Conservation (phyloP, 2,113 vertebrate genomes). For the Gasterosteus nipponicus region DNA sequence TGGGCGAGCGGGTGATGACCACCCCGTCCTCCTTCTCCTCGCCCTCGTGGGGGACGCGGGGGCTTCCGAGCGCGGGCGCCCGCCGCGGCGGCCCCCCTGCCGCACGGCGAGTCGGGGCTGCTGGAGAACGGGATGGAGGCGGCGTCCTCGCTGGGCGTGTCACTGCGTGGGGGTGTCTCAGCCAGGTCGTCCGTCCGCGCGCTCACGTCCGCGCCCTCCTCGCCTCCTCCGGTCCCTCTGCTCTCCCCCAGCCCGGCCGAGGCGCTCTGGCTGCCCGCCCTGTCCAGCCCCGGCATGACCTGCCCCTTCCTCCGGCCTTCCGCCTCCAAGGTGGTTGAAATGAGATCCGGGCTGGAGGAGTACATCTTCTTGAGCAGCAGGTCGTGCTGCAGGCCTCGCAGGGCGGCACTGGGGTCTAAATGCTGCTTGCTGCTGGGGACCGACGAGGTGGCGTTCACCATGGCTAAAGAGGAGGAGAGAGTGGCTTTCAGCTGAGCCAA, state of each 20-base stretch:
- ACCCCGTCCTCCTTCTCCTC: slow-evolving; percentile 83
- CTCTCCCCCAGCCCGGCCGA: slow-evolving; percentile 76
- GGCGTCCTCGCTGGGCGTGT: slow-evolving; percentile 86
- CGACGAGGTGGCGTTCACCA: slow-evolving; percentile 65
- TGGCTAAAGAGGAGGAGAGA: slow-evolving; percentile 77
- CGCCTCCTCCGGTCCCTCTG: slow-evolving; percentile 36
- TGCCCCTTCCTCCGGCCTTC: slow-evolving; percentile 76
- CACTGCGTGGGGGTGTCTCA: slow-evolving; percentile 82
- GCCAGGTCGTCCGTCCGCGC: slow-evolving; percentile 67
- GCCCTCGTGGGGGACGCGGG: slow-evolving; percentile 74
- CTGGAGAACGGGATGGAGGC: slow-evolving; percentile 88
- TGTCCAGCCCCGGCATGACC: slow-evolving; percentile 63
- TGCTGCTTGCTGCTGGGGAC: slow-evolving; percentile 75
- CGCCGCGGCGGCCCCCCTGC: slow-evolving; percentile 77
- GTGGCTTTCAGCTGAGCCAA: slow-evolving; percentile 85
- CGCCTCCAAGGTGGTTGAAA: slow-evolving; percentile 87
- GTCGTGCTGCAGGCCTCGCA: slow-evolving; percentile 87
- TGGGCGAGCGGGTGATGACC: slow-evolving; percentile 77
- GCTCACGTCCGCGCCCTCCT: slow-evolving; percentile 52
- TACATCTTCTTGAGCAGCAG: slow-evolving; percentile 89
- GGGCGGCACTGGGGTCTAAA: slow-evolving; percentile 82
- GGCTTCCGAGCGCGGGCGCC: slow-evolving; percentile 65
- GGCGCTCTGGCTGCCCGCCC: slow-evolving; percentile 76
- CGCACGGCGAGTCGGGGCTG: slow-evolving; percentile 89
- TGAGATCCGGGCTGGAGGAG: slow-evolving; percentile 92